Evolutionary conservation across 2,888 invertebrate genomes (phyloP).

Genomic region (Nineta flava): DNA sequence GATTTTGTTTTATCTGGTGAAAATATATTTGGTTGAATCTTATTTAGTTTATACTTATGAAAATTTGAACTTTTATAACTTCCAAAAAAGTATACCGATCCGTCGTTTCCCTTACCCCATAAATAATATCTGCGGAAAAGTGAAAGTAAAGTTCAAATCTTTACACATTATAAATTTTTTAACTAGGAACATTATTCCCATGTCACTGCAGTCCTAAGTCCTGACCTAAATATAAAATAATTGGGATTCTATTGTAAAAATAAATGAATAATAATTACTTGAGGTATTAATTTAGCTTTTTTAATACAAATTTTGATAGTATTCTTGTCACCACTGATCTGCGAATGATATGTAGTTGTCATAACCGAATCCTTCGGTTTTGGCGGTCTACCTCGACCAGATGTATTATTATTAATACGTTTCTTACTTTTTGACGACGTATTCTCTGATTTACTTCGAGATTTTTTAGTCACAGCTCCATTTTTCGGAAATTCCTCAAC

Average conservation of each 20-base stretch:
- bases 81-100: no score
- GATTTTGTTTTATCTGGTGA: no score
- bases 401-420: slow-evolving; percentile 12
- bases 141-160: no score
- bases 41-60: no score
- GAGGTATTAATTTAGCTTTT: slow-evolving; percentile 33
- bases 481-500: slow-evolving; percentile 9
- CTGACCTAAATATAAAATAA: background rate
- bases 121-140: no score
- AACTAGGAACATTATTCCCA: no score
- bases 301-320: slow-evolving; percentile 53
- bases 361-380: slow-evolving; percentile 29
- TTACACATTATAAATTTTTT: no score
- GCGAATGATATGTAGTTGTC: slow-evolving; percentile 41
- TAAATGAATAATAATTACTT: slow-evolving; percentile 14
- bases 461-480: slow-evolving; percentile 8
- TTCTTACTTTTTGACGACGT: slow-evolving; percentile 5
- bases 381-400: slow-evolving; percentile 27
- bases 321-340: slow-evolving; percentile 46
- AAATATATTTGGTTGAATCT: no score
- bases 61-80: no score
- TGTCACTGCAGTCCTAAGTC: no score
- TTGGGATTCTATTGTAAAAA: background rate
- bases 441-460: slow-evolving; percentile 7
- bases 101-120: no score